These are phyloP conservation scores for Mimachlamys varia DNA, from an alignment of 2,888 invertebrate genomes.

Conservation along the genomic window DNA sequence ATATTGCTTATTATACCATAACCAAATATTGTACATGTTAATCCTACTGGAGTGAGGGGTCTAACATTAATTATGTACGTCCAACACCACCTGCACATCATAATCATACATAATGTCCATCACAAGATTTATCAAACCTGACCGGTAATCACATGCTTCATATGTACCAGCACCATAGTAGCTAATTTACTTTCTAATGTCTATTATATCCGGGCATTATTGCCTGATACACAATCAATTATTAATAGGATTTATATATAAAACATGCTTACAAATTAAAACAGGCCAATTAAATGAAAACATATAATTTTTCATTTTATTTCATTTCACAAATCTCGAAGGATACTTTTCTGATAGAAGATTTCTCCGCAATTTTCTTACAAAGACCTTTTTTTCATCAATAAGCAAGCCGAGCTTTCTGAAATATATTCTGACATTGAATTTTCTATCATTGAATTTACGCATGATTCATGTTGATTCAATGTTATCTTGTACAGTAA, in stretches of 20 bases:
- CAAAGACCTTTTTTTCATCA: too few species aligned
- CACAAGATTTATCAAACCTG: neutral
- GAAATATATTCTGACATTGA: too few species aligned
- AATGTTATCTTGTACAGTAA: neutral
- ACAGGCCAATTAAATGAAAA: neutral
- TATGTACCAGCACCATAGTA: neutral
- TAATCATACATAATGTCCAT: neutral
- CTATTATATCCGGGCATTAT: neutral
- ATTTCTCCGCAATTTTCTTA: too few species aligned
- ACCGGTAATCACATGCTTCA: neutral
- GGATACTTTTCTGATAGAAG: too few species aligned
- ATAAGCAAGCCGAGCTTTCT: too few species aligned
- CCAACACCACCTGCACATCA: neutral
- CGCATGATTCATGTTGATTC: too few species aligned
- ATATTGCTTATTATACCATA: too few species aligned
- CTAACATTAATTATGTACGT: neutral
- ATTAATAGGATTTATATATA: neutral
- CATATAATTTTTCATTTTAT: too few species aligned
- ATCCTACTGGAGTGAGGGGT: neutral
- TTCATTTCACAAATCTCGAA: too few species aligned
- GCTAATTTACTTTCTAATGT: neutral
- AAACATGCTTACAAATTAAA: neutral
- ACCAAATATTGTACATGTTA: neutral
- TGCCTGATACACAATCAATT: neutral
- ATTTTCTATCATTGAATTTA: too few species aligned